Conservation (phyloP, 2,888 invertebrate species). For the Apamea epomidion region DNA sequence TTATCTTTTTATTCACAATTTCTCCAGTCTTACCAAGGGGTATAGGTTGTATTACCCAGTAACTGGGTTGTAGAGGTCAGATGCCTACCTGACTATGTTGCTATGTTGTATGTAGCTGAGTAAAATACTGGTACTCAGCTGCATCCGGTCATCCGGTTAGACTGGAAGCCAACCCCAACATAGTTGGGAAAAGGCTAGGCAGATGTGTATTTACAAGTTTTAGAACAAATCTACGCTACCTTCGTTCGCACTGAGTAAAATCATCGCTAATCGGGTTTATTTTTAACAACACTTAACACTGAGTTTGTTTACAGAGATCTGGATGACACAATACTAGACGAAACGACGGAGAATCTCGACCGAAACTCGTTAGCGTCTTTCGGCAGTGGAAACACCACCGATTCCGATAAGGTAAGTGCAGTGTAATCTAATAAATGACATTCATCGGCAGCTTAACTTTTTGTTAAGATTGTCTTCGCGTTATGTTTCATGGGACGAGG, state of each 20-base stretch:
- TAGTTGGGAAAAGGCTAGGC: too few relatives aligned
- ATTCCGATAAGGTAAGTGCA: slow-evolving; percentile 96
- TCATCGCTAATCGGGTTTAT: background rate
- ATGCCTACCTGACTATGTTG: too few relatives aligned
- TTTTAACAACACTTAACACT: slow-evolving; percentile 15
- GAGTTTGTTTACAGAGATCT: slow-evolving; percentile 92
- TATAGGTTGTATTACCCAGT: too few relatives aligned
- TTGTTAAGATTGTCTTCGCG: background rate
- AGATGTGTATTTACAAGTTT: background rate
- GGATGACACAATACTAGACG: slow-evolving; percentile 96
- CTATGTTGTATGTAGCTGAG: too few relatives aligned
- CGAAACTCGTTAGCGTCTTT: slow-evolving; percentile 97
- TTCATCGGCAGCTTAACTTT: background rate
- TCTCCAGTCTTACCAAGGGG: too few relatives aligned
- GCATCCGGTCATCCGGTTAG: too few relatives aligned
- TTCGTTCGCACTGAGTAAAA: background rate
- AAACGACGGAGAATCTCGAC: slow-evolving; percentile 96
- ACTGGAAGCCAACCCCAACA: too few relatives aligned
- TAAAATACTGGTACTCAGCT: too few relatives aligned
- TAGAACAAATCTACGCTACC: background rate
- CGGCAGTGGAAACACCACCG: slow-evolving; percentile 98
- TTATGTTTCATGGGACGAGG: background rate
- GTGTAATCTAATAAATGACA: background rate
- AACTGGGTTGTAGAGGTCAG: too few relatives aligned
- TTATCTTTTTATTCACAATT: background rate